Conservation (phyloP, 2,113 vertebrate species). For the Urocolius indicus region DNA sequence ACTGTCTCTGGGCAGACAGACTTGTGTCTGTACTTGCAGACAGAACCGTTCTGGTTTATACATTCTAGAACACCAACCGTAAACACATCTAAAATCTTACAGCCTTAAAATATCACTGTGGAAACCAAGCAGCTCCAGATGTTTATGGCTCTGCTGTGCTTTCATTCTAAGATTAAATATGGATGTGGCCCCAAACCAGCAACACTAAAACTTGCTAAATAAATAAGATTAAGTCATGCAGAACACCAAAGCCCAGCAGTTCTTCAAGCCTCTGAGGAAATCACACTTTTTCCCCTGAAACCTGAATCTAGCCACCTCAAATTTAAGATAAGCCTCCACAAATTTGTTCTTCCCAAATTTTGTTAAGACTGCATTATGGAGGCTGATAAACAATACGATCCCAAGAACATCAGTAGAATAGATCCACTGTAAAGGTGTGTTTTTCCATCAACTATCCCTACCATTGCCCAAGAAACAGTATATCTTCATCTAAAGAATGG, state of each 20-base stretch:
- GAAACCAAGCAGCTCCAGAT: neutral
- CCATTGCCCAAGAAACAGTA: accelerated
- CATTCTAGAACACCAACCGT: neutral
- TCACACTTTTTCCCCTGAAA: neutral
- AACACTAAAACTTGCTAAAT: neutral
- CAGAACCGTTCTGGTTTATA: neutral
- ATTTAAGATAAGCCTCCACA: neutral
- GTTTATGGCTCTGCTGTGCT: neutral
- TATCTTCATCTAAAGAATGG: neutral
- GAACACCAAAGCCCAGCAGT: neutral
- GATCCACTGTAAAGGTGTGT: neutral
- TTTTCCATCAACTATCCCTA: neutral
- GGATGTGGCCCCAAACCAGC: neutral
- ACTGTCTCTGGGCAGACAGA: neutral
- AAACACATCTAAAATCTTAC: neutral
- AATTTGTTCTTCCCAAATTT: neutral
- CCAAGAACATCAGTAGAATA: neutral
- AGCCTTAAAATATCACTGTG: neutral
- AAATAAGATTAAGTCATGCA: neutral
- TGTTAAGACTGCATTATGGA: neutral
- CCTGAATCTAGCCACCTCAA: neutral
- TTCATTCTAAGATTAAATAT: neutral
- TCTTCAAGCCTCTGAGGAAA: neutral
- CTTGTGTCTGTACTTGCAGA: neutral
- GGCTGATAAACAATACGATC: neutral